Percentiles rank a stretch among this genome's conserved stretches.
Evolutionary conservation across 2,888 invertebrate genomes (phyloP).

Genomic region (Gryllus longicercus): DNA sequence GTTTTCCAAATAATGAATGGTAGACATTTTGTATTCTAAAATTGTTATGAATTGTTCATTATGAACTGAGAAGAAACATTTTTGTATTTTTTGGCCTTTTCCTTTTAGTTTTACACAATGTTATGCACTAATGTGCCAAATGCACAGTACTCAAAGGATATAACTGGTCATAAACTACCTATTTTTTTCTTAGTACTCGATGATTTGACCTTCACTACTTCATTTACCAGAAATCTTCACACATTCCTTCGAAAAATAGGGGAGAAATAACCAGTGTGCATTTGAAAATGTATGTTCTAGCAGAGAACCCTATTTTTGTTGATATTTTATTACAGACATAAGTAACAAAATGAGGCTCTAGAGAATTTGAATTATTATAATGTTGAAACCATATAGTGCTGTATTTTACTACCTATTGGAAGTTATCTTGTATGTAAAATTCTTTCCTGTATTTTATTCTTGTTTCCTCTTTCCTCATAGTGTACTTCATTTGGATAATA

Average conservation of each 20-base stretch:
- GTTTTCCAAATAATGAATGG: no score
- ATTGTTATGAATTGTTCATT: no score
- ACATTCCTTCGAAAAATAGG: slow-evolving; percentile 7
- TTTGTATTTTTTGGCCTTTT: no score
- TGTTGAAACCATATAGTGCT: background rate
- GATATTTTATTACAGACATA: slow-evolving; percentile 9
- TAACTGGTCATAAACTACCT: no score
- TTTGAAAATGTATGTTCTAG: background rate
- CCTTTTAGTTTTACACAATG: background rate
- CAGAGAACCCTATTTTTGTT: background rate
- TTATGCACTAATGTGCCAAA: background rate
- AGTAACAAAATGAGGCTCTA: background rate
- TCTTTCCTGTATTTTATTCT: slow-evolving; percentile 5
- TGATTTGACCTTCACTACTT: no score
- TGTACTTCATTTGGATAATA: slow-evolving; percentile 10
- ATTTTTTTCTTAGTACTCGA: no score
- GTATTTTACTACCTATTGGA: background rate
- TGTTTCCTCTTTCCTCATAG: background rate
- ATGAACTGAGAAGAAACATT: no score
- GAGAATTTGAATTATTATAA: background rate
- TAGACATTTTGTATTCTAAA: no score
- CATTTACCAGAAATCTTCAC: background rate
- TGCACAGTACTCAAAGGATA: background rate
- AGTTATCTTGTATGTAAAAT: slow-evolving; percentile 1
- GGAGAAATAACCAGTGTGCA: background rate